Base-by-base conservation (phyloP, 2,797 vertebrate genomes). In the Etheostoma nigrum region DNA sequence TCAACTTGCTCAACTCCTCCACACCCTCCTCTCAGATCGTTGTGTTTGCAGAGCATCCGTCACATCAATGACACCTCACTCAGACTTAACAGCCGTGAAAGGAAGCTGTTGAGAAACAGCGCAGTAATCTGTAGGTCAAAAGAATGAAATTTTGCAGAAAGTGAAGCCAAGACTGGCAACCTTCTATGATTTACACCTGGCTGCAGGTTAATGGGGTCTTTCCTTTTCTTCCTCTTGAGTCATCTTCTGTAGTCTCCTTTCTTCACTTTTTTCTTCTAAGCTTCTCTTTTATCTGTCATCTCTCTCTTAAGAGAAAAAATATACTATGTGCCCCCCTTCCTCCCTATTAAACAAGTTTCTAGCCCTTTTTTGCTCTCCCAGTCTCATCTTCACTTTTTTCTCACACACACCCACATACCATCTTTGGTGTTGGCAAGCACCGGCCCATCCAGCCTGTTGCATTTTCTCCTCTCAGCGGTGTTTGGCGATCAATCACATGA, bases 351-450 rank as follows among this genome's bases (percentile, higher is more conserved):
- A 83, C 87, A 67, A 80, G 73, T 79, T 66, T 86, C 58, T 81
- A 66, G 79, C 81, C 51, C 51, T 86, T 80, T 55, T 59, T 76
- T 36, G 8, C 77, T 78, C 66, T 78, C 66, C 61, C 74, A 15
- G 33, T 81, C 63, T 90, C 75, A 42, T 75, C 81, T 63, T 88
- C 64, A 51, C 76, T 86, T 78, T 87, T 70, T 86, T 86, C 87
- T 88, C 91, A 90, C 92, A 90, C 92, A 90, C 91, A 81, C 91
- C 91, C 88, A 92, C 92, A 94, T 93, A 93, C 92, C 93, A 91
- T 89, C 86, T 77, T 75, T 30, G 1, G 61, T 42, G 4, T 79
- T 92, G 88, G 90, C 93, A 94, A 93, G 93, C 93, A 89, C 13
- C 40, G 65, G 92, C 93, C 88, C 86, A 94, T 94, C 92, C 90